These are phyloP conservation scores for Clavelina lepadiformis DNA, from an alignment of 23 tunicate genomes.

Conservation along the genomic window DNA sequence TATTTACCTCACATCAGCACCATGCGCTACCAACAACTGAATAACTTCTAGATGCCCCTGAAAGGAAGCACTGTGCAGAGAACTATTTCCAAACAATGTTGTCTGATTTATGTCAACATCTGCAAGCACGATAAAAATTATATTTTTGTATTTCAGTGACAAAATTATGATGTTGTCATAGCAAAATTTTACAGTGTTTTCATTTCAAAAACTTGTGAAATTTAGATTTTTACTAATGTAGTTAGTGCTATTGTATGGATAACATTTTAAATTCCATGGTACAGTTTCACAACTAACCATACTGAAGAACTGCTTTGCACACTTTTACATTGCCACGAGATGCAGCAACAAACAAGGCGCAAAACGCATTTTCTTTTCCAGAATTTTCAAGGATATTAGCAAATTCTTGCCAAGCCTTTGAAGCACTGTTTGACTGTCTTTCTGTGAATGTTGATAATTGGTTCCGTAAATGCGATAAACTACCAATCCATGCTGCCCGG, in stretches of 20 bases:
- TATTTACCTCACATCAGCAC: constrained; percentile 68
- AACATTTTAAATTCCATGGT: no score
- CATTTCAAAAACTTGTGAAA: no score
- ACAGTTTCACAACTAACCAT: no score
- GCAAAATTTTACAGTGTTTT: no score
- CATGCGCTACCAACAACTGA: constrained; percentile 52
- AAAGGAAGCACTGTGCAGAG: constrained; percentile 48
- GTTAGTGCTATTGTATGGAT: no score
- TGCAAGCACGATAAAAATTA: no score
- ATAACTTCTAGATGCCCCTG: constrained; percentile 42
- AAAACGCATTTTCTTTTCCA: constrained; percentile 19
- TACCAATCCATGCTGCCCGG: constrained; percentile 37
- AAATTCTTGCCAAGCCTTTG: constrained; percentile 3
- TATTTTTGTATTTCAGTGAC: no score
- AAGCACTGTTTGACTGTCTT: neutral
- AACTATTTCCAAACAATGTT: constrained; percentile 48
- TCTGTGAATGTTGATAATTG: neutral
- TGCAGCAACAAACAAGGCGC: constrained; percentile 48
- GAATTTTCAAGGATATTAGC: constrained; percentile 3
- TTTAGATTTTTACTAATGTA: no score
- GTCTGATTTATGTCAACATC: constrained; percentile 29
- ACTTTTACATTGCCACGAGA: constrained; percentile 35
- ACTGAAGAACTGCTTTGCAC: constrained; percentile 46
- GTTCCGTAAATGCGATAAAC: neutral
- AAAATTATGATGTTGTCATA: no score